These are phyloP conservation scores for Stenchaetothrips biformis DNA, from an alignment of 2,888 invertebrate genomes.

Conservation along the genomic window DNA sequence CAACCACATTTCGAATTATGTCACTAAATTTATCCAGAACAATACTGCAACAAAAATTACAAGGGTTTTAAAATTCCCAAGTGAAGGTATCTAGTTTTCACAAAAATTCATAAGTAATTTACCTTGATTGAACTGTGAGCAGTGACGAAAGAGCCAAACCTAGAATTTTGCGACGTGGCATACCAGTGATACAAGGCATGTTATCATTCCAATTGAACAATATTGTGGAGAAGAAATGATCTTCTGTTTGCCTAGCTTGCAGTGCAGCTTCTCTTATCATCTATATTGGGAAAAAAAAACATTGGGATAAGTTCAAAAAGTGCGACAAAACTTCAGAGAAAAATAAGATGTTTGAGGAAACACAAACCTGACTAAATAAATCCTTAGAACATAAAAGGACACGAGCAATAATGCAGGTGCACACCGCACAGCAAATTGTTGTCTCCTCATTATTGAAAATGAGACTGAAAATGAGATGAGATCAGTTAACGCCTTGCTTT, in stretches of 20 bases:
- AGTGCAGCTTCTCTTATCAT: slow-evolving; percentile 40
- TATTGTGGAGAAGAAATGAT: slow-evolving; percentile 63
- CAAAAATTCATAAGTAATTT: slow-evolving; percentile 34
- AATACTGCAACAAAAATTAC: slow-evolving; percentile 57
- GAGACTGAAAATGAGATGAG: slow-evolving; percentile 49
- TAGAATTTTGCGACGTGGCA: slow-evolving; percentile 77
- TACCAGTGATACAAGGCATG: slow-evolving; percentile 71
- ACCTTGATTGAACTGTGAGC: slow-evolving; percentile 43
- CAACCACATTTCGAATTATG: slow-evolving; percentile 68
- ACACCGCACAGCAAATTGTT: slow-evolving; percentile 68
- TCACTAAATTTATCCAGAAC: slow-evolving; percentile 67
- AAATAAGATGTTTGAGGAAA: slow-evolving; percentile 26
- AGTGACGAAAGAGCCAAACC: slow-evolving; percentile 54
- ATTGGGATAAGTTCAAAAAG: neutral
- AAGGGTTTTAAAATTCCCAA: slow-evolving; percentile 31
- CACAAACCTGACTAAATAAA: slow-evolving; percentile 44
- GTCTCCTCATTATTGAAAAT: slow-evolving; percentile 65
- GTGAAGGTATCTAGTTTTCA: slow-evolving; percentile 29
- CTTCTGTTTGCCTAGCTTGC: slow-evolving; percentile 42
- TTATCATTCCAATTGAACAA: slow-evolving; percentile 73
- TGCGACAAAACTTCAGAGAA: slow-evolving; percentile 23
- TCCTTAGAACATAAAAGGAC: slow-evolving; percentile 62
- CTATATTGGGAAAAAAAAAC: slow-evolving; percentile 32
- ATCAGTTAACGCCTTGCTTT: slow-evolving; percentile 10
- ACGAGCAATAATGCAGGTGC: slow-evolving; percentile 71